Evolutionary conservation across 2,888 invertebrate species (phyloP), one percentile per base, ranked within the genome.

Genomic region (Lithodes maja): DNA sequence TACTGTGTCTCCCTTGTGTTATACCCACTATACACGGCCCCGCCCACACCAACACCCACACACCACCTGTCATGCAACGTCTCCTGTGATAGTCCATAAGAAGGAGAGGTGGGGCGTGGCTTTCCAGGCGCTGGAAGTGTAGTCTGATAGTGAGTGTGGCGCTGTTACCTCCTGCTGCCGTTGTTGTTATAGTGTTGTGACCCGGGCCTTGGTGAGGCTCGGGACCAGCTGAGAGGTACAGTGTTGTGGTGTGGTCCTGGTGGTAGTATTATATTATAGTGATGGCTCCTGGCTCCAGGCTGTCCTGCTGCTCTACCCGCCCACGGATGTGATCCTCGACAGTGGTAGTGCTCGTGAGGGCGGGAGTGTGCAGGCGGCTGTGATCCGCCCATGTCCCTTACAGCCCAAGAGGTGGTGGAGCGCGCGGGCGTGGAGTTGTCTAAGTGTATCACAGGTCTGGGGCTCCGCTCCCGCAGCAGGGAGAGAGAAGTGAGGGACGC

Each of bases 401-500:
- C 88, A 80, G 90, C 91, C 93, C 97, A 97, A 94, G 97, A 97
- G 93, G 97, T 97, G 93, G 97, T 98, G 94, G 97, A 98, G 95
- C 96, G 97, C 93, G 97, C 97, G 93, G 97, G 97, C 93, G 97
- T 97, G 92, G 97, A 98, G 94, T 95, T 98, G 92, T 96, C 97
- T 93, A 97, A 97, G 93, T 96, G 97, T 93, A 97, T 98, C 94
- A 97, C 91, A 86, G 90, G 91, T 69, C 89, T 91, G 69, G 85
- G 91, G 12, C 91, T 91, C 85, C 91, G 85, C 83, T 97, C 93
- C 97, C 97, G 91, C 95, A 97, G 93, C 96, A 96, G 85, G 94
- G 96, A 93, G 96, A 96, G 92, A 95, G 95, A 89, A 95, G 95
- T 92, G 95, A 95, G 92, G 94, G 94, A 92, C 94, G 94, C 93